Conservation (phyloP, 2,888 invertebrate genomes). For the Acrobasis suavella region DNA sequence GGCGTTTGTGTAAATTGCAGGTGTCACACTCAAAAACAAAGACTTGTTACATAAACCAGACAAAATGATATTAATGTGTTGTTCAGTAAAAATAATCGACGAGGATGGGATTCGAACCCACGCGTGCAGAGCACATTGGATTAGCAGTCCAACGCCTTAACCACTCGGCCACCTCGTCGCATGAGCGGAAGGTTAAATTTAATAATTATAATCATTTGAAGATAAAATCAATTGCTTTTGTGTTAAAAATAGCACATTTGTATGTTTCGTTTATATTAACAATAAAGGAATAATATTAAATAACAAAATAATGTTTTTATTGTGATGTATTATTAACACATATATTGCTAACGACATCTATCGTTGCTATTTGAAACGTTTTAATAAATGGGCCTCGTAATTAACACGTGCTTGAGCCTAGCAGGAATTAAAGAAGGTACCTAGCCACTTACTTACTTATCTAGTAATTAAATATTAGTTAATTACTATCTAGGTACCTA, state of each 20-base stretch:
- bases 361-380: neutral
- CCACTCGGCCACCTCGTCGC: constrained; percentile 92
- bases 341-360: constrained; percentile 10
- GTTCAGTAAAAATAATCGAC: constrained; percentile 75
- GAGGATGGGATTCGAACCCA: constrained; percentile 93
- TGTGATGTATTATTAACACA: neutral
- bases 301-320: no score
- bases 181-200: constrained; percentile 44
- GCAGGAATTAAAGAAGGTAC: no score
- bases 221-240: neutral
- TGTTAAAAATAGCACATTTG: neutral
- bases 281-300: no score
- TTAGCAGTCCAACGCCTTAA: constrained; percentile 94
- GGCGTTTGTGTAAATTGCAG: neutral
- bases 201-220: constrained; percentile 25
- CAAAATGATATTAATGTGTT: no score
- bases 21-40: no score
- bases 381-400: neutral
- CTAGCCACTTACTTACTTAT: no score
- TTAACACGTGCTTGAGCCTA: neutral
- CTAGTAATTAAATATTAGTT: no score
- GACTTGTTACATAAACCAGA: no score
- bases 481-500: no score
- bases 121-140: constrained; percentile 93
- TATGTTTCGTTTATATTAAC: neutral